These are phyloP conservation scores for Elymnias hypermnestra DNA, from an alignment of 1,140 invertebrate species.

Conservation along the genomic window DNA sequence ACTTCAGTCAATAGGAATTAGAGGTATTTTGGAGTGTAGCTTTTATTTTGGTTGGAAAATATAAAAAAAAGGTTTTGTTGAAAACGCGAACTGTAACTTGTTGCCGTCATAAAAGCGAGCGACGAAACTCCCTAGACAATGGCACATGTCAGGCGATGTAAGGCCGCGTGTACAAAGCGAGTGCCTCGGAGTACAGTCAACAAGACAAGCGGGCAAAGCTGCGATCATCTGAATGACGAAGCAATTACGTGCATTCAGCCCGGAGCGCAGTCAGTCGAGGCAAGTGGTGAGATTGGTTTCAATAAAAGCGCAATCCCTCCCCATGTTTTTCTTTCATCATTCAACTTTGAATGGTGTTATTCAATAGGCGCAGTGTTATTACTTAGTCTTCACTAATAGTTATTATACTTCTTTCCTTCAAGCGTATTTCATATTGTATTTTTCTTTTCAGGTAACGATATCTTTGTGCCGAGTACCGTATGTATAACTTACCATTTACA, in stretches of 20 bases:
- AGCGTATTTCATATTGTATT: conserved; percentile 19
- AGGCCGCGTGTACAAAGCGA: conserved; percentile 59
- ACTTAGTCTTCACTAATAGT: conserved; percentile 27
- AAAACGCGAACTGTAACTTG: conserved; percentile 55
- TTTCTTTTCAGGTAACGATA: conserved; percentile 36
- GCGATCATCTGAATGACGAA: conserved; percentile 70
- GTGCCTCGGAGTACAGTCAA: conserved; percentile 62
- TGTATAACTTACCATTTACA: neutral
- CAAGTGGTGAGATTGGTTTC: conserved; percentile 73
- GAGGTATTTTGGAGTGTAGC: conserved; percentile 32
- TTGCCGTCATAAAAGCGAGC: conserved; percentile 61
- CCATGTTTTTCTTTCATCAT: conserved; percentile 73
- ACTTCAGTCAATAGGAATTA: conserved; percentile 38
- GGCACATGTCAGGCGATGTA: conserved; percentile 55
- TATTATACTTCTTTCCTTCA: conserved; percentile 18
- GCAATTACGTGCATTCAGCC: conserved; percentile 70
- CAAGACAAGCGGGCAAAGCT: conserved; percentile 64
- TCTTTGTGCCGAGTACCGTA: neutral
- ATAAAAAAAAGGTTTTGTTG: conserved; percentile 42
- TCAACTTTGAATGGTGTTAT: conserved; percentile 65
- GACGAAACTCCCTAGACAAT: conserved; percentile 56
- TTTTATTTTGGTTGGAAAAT: conserved; percentile 31
- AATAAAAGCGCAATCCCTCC: conserved; percentile 69
- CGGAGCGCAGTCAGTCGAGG: conserved; percentile 60
- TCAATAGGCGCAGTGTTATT: conserved; percentile 40